phyloP scores from a whole-genome alignment of 2,113 vertebrate genomes.

The Agelaius tricolor region DNA sequence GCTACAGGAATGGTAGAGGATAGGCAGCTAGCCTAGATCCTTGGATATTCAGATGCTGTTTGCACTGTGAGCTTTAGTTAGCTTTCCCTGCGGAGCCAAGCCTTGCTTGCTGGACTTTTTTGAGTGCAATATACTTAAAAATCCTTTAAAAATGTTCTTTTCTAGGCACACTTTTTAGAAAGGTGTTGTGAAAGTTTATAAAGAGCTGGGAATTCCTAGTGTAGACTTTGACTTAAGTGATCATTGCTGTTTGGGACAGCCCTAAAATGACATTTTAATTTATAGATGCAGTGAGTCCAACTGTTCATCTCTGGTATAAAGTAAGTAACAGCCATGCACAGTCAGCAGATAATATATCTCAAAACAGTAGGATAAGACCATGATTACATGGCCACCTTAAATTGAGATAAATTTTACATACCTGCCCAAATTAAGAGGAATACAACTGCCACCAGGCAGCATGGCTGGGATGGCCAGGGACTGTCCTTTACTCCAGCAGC shows the following conservation, averaged over 20 bases:
- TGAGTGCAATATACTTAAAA: not conserved
- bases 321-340: not conserved
- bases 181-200: not conserved
- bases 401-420: not conserved
- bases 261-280: not conserved
- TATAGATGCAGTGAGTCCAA: not conserved
- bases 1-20: not conserved
- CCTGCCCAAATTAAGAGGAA: not conserved
- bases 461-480: rapidly evolving
- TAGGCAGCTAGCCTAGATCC: not conserved
- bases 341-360: not conserved
- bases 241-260: not conserved
- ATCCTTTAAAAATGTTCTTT: not conserved
- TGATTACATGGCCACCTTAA: not conserved
- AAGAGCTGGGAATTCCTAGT: not conserved
- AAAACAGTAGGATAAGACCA: not conserved
- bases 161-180: not conserved
- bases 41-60: not conserved
- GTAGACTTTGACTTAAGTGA: not conserved
- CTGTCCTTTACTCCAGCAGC: not conserved
- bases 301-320: not conserved
- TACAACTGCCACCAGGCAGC: not conserved
- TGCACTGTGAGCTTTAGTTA: not conserved
- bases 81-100: not conserved
- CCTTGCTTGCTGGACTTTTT: not conserved